Conservation (phyloP, 2,888 invertebrate genomes). For the Serrognathus titanus region DNA sequence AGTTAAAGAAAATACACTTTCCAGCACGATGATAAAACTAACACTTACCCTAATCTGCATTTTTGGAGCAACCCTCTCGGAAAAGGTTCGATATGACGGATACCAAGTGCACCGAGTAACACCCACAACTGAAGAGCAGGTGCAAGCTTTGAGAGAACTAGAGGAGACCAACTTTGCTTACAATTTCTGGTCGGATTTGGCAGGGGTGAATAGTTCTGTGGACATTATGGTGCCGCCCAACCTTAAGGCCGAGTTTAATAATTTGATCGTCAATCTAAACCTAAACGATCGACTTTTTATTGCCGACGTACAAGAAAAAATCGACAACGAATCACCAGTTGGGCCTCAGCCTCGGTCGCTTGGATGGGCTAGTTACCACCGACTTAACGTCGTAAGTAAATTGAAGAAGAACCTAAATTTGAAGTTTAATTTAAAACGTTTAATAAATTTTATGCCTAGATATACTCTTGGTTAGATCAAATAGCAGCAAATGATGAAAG, state of each 20-base stretch:
- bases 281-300: conserved; percentile 51
- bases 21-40: conserved; percentile 3
- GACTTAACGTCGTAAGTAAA: conserved; percentile 49
- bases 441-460: conserved; percentile 39
- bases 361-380: conserved; percentile 62
- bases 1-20: too few relatives aligned
- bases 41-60: conserved; percentile 3
- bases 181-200: conserved; percentile 49
- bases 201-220: conserved; percentile 44
- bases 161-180: conserved; percentile 39
- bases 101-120: conserved; percentile 37
- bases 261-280: conserved; percentile 43
- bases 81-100: conserved; percentile 28
- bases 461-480: conserved; percentile 57
- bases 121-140: conserved; percentile 31
- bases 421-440: conserved; percentile 15
- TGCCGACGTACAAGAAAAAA: conserved; percentile 57
- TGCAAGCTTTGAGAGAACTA: conserved; percentile 48
- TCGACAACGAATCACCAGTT: conserved; percentile 43
- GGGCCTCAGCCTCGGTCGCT: conserved; percentile 41
- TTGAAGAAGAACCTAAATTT: neutral
- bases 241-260: conserved; percentile 48
- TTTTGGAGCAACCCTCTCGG: conserved; percentile 3
- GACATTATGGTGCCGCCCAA: conserved; percentile 62
- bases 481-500: conserved; percentile 47